Base-by-base conservation (phyloP, 2,113 vertebrate species). In the Chinchilla lanigera region DNA sequence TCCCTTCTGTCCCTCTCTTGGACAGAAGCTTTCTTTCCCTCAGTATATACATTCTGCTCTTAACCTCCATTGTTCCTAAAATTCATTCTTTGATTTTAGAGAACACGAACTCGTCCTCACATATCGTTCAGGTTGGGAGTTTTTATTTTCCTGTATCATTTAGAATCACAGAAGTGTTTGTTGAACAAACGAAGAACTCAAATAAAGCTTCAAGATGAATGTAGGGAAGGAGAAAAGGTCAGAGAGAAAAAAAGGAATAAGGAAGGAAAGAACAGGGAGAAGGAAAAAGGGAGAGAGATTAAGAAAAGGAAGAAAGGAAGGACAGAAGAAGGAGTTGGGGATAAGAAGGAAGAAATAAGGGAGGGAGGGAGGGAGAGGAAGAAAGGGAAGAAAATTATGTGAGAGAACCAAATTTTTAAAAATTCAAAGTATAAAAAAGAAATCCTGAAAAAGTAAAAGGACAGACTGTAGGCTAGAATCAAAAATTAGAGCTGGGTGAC, bases 121-220 rank as follows among this genome's bases (percentile, higher is more conserved):
- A n/a, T n/a, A n/a, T n/a, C n/a, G n/a, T n/a, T n/a, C n/a, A n/a
- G n/a, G n/a, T n/a, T n/a, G n/a, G n/a, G n/a, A n/a, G n/a, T n/a
- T n/a, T n/a, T n/a, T n/a, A n/a, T n/a, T n/a, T n/a, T n/a, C n/a
- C n/a, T n/a, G n/a, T n/a, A n/a, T n/a, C n/a, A n/a, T n/a, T n/a
- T n/a, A 85, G 56, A 86, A 5, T 82, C 50, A 75, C 38, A 50
- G 58, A 58, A 38, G 38, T 8, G 8, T 90, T 93, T 86, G 20
- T 63, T 82, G 73, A 81, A 89, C 87, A 92, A 89, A 96, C 56
- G 14, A 86, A 30, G 24, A 67, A 52, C 17, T 90, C 11, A 52
- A 19, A 24, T 95, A 89, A 82, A 75, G 35, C 56, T 33, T 85
- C 73, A 93, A 93, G 24, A 85, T 71, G 52, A 56, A 90, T 75